Base-by-base conservation (phyloP, 2,113 vertebrate species). In the Nothobranchius kuhntae region DNA sequence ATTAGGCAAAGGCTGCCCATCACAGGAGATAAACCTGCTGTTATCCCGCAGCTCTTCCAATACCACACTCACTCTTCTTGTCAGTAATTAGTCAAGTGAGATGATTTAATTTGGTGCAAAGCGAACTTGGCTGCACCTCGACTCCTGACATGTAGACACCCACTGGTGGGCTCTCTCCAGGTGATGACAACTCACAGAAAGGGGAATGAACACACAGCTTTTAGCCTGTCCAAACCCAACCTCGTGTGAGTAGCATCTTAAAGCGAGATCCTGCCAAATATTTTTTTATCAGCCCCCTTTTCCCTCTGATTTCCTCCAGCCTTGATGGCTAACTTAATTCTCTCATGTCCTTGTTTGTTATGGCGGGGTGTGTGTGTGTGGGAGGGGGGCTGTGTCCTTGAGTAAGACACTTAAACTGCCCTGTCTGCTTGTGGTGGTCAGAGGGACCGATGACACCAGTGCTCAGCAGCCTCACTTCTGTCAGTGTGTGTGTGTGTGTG, bases 211-310 rank as follows among this genome's bases (percentile, higher is more conserved):
- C 84, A 89, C 83, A 55, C 77, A 80, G 82, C 62, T 79, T 80
- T 82, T 81, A 83, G 65, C 67, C 63, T 26, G 65, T 78, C 72
- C 68, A 57, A 70, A 60, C 70, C 17, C 42, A 4, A 65, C 71
- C 68, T 70, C 59, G 61, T 89, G 83, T 87, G 82, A 86, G 85
- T 79, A 61, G 87, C 89, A 91, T 90, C 70, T 75, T 76, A 89
- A 90, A 88, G 57, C 71, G 60, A 59, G n/a, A 60, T 38, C 60
- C 56, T 53, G 72, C 55, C 47, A 64, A 65, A 53, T 53, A 9
- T 5, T 21, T 42, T 21, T 58, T 57, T 21, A 24, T 45, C 45
- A 77, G 30, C 67, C 42, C 62, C 63, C 48, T 51, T 45, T 6
- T 4, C 47, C 35, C n/a, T 52, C 60, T 69, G 62, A 54, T 79